Percentiles rank a stretch among this genome's conserved stretches.
phyloP scores from a whole-genome alignment of 2,888 invertebrate species.

The Gasteruption jaculator region DNA sequence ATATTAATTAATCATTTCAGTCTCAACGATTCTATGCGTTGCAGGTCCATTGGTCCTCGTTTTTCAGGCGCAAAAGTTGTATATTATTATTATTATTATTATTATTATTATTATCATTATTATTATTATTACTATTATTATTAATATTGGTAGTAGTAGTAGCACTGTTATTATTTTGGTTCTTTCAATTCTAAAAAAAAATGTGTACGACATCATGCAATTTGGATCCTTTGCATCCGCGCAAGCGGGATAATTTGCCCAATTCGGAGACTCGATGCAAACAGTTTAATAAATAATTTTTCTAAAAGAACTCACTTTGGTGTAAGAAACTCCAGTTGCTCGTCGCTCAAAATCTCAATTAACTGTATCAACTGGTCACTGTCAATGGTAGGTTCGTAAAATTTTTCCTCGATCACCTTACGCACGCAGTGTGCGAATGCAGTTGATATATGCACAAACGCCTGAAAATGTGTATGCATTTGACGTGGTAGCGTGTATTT shows the following conservation, averaged over 20 bases:
- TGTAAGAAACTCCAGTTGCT: slow-evolving; percentile 32
- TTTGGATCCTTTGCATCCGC: too few relatives aligned
- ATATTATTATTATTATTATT: too few relatives aligned
- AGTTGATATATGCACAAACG: slow-evolving; percentile 45
- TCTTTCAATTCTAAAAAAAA: too few relatives aligned
- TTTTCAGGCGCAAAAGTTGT: neutral
- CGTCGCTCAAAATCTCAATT: slow-evolving; percentile 38
- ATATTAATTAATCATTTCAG: neutral
- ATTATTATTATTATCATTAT: too few relatives aligned
- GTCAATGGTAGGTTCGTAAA: slow-evolving; percentile 37
- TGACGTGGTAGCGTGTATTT: too few relatives aligned
- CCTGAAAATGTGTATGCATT: slow-evolving; percentile 33
- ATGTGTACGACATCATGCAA: too few relatives aligned
- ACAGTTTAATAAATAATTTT: neutral
- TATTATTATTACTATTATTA: too few relatives aligned
- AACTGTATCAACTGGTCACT: slow-evolving; percentile 36
- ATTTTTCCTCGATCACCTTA: slow-evolving; percentile 41
- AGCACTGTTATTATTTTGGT: too few relatives aligned
- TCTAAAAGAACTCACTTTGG: slow-evolving; percentile 32
- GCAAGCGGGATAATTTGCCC: too few relatives aligned
- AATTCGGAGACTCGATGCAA: too few relatives aligned
- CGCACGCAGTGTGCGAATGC: slow-evolving; percentile 42
- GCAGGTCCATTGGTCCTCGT: neutral
- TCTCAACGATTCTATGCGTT: neutral
- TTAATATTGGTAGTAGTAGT: too few relatives aligned